These are phyloP conservation scores for Neomorphus geoffroyi DNA, from an alignment of 2,797 vertebrate species.

Conservation along the genomic window DNA sequence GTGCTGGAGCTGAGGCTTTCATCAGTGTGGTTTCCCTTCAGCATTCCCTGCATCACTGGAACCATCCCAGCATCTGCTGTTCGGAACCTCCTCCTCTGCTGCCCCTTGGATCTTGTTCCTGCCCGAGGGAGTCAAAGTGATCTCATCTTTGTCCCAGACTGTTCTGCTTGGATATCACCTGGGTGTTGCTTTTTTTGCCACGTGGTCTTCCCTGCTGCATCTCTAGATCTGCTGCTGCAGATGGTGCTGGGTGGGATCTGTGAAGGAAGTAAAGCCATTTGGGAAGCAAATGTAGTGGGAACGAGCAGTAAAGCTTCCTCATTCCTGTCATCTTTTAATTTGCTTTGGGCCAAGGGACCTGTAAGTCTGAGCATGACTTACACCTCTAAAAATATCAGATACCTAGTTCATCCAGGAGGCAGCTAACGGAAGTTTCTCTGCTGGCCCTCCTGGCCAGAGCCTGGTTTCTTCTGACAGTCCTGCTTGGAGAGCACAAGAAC, in stretches of 20 bases:
- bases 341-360: not conserved
- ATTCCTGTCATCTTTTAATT: not conserved
- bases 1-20: not conserved
- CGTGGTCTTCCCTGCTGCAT: not conserved
- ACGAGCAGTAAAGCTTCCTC: not conserved
- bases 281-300: not conserved
- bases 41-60: fast-evolving
- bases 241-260: not conserved
- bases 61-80: not conserved
- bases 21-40: not conserved
- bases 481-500: fast-evolving
- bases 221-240: not conserved
- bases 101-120: not conserved
- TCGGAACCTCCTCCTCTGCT: not conserved
- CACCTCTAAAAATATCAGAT: not conserved
- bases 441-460: not conserved
- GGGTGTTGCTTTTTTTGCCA: not conserved
- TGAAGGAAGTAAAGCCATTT: not conserved
- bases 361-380: not conserved
- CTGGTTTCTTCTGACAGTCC: not conserved
- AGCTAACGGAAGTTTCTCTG: not conserved
- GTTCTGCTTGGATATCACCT: not conserved
- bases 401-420: not conserved
- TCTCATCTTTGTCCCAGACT: not conserved
- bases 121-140: not conserved